Evolutionary conservation across 2,888 invertebrate genomes (phyloP), one percentile per base, ranked within the genome.

Genomic region (Teinopalpus imperialis): DNA sequence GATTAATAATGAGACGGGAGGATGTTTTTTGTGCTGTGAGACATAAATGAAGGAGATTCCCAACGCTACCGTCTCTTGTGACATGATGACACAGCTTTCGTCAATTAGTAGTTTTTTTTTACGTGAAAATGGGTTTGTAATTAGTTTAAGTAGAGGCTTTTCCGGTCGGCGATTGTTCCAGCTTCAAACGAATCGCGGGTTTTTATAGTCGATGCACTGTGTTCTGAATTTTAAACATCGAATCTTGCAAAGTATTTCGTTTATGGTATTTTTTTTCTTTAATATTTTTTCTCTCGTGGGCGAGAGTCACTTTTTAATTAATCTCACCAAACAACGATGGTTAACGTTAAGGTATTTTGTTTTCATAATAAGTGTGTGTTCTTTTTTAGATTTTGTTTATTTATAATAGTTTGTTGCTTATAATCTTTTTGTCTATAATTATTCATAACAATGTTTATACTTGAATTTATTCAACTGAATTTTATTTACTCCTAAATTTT

Each of bases 21-120:
- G 40, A 51, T 50, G 44, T 53, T 61, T 66, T 44, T 63, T 63
- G 63, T 56, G 54, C 39, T 46, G 32, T 42, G 40, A 26, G 37
- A 8, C 14, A 42, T 45, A 52, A 51, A 49, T 35, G 50, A 36
- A 67, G 66, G 62, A 72, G 70, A 61, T 75, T 80, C 77, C 74
- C 74, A 74, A 54, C 63, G 56, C 48, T 49, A 51, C 55, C 56
- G 32, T 31, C 51, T 65, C 59, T 60, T 66, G 57, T 66, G 66
- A 66, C 67, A 69, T 74, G 75, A 79, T 77, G 67, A 68, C 70
- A 71, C 59, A 66, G 69, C 61, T 75, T 77, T 77, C 69, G 69
- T 74, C 69, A 61, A 66, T 61, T 57, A 56, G 52, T 41, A 41
- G 52, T 61, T 13, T 12, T 21, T 64, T 72, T 77, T 76, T 71